Base-by-base conservation (phyloP, 2,113 vertebrate species). In the Zosterops pallidus region DNA sequence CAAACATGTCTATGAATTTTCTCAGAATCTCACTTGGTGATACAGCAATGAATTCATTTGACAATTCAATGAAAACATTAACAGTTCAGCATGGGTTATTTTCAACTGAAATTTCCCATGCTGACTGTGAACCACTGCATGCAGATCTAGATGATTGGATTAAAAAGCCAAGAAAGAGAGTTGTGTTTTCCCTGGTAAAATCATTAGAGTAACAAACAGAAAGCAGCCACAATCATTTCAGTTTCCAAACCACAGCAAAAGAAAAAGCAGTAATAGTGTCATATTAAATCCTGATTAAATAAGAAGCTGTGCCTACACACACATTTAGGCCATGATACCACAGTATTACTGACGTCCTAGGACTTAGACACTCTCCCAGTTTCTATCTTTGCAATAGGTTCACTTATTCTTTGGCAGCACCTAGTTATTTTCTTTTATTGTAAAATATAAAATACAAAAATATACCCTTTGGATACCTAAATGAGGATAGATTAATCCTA, bases 361-460 rank as follows among this genome's bases (percentile, higher is more conserved):
- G 42, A 50, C 5, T 78, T 28, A 16, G 0, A 22, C 18, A 6
- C 12, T 19, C 3, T 44, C 11, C 7, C 23, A 39, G 0, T 21
- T 49, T 46, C 42, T 49, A 0, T 21, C 23, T 56, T 70, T 84
- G 16, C 33, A 60, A 79, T 9, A 8, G 13, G 1, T 2, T 24
- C 50, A 63, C 50, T 75, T 59, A 52, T 28, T 59, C 19, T 12
- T 64, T 60, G 29, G 31, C 35, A 81, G 4, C 5, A 70, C 12
- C 24, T 16, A 35, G 28, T 25, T 59, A 11, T 46, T 78, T 57
- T 49, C 28, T 42, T 80, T 22, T 57, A 35, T 7, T n/a, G n/a
- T 25, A 70, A 94, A 83, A 37, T n/a, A 69, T 7, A 25, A 55
- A 70, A 74, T 47, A 64, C 9, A 70, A 75, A 75, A 71, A 55